Base-by-base conservation (phyloP, 2,888 invertebrate genomes). In the Blastobasis lacticolella region DNA sequence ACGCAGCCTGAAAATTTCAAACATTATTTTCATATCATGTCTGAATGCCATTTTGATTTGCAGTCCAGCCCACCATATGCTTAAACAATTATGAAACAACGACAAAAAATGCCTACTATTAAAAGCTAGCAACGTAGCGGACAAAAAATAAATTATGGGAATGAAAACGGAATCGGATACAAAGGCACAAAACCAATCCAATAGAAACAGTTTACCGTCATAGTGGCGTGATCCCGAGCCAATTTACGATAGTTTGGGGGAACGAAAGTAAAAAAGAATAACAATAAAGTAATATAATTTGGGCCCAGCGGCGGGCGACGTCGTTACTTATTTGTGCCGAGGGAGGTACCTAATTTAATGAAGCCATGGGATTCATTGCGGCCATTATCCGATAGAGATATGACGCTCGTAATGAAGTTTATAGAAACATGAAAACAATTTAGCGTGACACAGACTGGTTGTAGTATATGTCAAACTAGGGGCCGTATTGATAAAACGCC, bases 211-310 rank as follows among this genome's bases (percentile, higher is more conserved):
- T 86, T 85, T 83, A 83, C 79, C 77, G 81, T 77, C 75, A 78
- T 77, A 80, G 76, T 82, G 72, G 82, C 85, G 85, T 86, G 87
- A 85, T 86, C 83, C 83, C 79, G 71, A 76, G 80, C 84, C 86
- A 86, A 88, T 86, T 81, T 87, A 82, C 81, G 75, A 71, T 79
- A 81, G 78, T 82, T 81, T 77, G 71, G 85, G 87, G 84, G 84
- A 84, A 75, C 73, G 67, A 73, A 23, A 78, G 73, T 77, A 79
- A 68, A 69, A 69, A 72, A 81, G 74, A 81, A 84, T 82, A 86
- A 85, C 84, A 87, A 84, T 85, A 86, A 84, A 83, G 78, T 85
- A 83, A 87, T 86, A 85, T 81, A 85, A 87, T 86, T 88, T 84
- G 78, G 81, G 73, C 75, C 70, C 70, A 73, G 67, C 73, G 61